Conservation (phyloP, 2,113 vertebrate species). For the Ptychochromis oligacanthus region DNA sequence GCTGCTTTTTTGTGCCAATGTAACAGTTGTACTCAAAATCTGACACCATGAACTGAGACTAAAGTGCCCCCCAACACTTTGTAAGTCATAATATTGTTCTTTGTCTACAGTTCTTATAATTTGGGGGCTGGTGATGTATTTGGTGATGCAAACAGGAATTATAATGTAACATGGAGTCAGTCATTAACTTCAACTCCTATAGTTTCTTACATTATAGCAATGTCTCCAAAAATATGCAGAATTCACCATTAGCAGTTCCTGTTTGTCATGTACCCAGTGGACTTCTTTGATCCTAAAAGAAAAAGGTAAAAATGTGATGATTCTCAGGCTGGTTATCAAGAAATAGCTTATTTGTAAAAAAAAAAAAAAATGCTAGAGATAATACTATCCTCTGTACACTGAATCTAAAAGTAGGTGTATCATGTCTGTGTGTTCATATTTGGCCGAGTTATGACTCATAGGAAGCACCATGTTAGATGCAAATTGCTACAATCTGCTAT, state of each 20-base stretch:
- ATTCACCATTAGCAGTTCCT: neutral
- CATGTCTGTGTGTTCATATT: neutral
- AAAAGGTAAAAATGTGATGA: neutral
- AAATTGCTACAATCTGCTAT: conserved; percentile 29
- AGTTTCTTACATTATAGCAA: neutral
- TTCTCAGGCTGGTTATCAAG: neutral
- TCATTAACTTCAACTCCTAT: neutral
- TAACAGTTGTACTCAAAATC: neutral
- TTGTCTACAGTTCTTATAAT: neutral
- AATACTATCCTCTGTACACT: neutral
- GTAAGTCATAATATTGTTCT: neutral
- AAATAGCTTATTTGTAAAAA: neutral
- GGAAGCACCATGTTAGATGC: conserved; percentile 17
- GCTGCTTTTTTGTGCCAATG: neutral
- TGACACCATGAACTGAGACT: neutral
- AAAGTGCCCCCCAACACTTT: neutral
- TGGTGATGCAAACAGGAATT: neutral
- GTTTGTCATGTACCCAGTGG: neutral
- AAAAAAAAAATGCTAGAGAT: neutral
- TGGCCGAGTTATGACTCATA: conserved; percentile 16
- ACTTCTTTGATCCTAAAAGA: neutral
- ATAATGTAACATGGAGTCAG: neutral
- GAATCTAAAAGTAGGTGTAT: neutral
- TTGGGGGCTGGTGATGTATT: rapidly evolving
- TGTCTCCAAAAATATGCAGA: neutral